A percentile compares a stretch with the other conserved stretches of the same genome.
Conservation (phyloP, 2,888 invertebrate species). For the Diarsia mendica region DNA sequence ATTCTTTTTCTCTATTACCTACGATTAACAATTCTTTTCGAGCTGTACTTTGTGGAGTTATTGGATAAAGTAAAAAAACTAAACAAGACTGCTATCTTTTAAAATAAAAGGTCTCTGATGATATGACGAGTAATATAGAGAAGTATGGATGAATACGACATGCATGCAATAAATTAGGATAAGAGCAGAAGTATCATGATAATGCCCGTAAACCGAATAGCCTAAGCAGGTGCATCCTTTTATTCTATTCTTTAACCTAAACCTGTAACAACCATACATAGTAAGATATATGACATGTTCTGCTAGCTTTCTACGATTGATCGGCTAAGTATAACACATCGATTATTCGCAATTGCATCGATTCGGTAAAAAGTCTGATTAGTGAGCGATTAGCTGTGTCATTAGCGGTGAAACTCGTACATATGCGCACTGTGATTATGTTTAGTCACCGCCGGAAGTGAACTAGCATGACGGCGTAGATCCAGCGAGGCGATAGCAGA, state of each 20-base stretch:
- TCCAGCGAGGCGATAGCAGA: conserved; percentile 40
- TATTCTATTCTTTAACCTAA: conserved; percentile 12
- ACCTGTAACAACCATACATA: conserved; percentile 19
- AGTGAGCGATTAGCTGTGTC: conserved; percentile 53
- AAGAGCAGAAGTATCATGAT: not conserved
- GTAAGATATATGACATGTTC: conserved; percentile 30
- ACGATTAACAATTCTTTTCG: not conserved
- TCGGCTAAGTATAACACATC: conserved; percentile 48
- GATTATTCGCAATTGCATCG: conserved; percentile 61
- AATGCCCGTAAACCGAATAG: not conserved
- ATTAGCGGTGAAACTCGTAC: conserved; percentile 62
- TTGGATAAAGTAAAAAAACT: not conserved
- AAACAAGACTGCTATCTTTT: not conserved
- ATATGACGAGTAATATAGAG: not conserved
- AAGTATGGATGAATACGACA: not conserved
- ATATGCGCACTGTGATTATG: conserved; percentile 57
- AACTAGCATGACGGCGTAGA: conserved; percentile 17
- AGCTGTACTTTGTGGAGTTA: not conserved
- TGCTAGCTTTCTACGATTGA: conserved; percentile 62
- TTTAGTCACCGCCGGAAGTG: conserved; percentile 57
- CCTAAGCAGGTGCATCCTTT: conserved; percentile 2
- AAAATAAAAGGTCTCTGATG: too few relatives aligned
- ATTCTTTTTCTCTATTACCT: not conserved
- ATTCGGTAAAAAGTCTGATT: conserved; percentile 63
- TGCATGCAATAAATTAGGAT: not conserved